These are phyloP conservation scores for Exephanes ischioxanthus DNA, from an alignment of 2,888 invertebrate species.

Conservation along the genomic window DNA sequence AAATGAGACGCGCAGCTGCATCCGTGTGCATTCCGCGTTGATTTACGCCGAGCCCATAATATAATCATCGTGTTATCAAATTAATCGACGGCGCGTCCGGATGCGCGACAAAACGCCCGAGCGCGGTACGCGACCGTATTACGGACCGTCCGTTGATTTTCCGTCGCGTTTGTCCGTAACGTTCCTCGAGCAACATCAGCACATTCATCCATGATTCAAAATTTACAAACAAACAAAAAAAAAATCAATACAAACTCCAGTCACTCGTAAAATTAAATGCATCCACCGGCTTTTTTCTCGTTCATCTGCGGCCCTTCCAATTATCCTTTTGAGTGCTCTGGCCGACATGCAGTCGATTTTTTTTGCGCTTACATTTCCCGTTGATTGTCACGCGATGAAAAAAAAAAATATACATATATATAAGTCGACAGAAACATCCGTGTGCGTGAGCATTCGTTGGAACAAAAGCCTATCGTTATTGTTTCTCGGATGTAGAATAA, in stretches of 20 bases:
- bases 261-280: background rate
- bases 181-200: background rate
- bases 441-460: background rate
- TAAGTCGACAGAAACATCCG: background rate
- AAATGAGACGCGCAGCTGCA: slow-evolving; percentile 5
- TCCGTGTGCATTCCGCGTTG: background rate
- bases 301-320: background rate
- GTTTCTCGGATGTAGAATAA: background rate
- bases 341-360: background rate
- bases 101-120: background rate
- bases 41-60: background rate
- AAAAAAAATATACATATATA: background rate
- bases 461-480: background rate
- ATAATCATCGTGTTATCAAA: slow-evolving; percentile 7
- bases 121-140: background rate
- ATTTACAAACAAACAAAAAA: background rate
- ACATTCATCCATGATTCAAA: background rate
- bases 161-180: background rate
- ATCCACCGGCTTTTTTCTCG: background rate
- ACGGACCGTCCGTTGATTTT: slow-evolving; percentile 4
- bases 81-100: background rate
- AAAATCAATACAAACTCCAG: background rate
- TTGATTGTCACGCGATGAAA: background rate
- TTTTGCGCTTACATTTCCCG: background rate
- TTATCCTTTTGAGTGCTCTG: background rate